These are phyloP conservation scores for Bombus impatiens DNA, from an alignment of 1,140 invertebrate genomes.

Conservation along the genomic window DNA sequence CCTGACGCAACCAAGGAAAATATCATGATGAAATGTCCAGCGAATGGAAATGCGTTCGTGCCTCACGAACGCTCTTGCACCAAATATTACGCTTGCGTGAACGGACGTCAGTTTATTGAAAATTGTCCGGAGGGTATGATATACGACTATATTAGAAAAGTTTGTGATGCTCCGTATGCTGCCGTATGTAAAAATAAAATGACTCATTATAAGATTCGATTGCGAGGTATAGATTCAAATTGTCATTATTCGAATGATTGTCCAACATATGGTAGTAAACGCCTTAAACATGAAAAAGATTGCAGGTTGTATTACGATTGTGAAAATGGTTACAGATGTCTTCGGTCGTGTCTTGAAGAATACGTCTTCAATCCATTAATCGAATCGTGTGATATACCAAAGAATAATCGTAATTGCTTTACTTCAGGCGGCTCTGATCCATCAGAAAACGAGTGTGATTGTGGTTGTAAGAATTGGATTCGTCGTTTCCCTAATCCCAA, in stretches of 20 bases:
- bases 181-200: not conserved
- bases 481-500: conserved; percentile 73
- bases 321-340: too few species aligned
- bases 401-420: fast-evolving
- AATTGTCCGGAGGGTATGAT: conserved; percentile 79
- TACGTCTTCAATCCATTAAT: not conserved
- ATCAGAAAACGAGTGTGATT: not conserved
- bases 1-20: not conserved
- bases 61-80: conserved; percentile 82
- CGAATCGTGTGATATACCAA: not conserved
- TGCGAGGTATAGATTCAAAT: too few species aligned
- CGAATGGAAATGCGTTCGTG: conserved; percentile 61
- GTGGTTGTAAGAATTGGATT: not conserved
- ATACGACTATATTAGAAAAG: conserved; percentile 81
- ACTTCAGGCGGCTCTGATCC: not conserved
- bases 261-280: conserved; percentile 12
- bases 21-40: not conserved
- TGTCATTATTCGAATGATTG: conserved; percentile 31
- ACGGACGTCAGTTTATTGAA: conserved; percentile 79
- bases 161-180: conserved; percentile 75
- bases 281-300: conserved; percentile 80
- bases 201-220: too few species aligned
- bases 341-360: not conserved
- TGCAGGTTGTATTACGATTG: conserved; percentile 82
- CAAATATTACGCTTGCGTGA: conserved; percentile 83